Conservation (phyloP, 2,113 vertebrate species). For the Recurvirostra avosetta region DNA sequence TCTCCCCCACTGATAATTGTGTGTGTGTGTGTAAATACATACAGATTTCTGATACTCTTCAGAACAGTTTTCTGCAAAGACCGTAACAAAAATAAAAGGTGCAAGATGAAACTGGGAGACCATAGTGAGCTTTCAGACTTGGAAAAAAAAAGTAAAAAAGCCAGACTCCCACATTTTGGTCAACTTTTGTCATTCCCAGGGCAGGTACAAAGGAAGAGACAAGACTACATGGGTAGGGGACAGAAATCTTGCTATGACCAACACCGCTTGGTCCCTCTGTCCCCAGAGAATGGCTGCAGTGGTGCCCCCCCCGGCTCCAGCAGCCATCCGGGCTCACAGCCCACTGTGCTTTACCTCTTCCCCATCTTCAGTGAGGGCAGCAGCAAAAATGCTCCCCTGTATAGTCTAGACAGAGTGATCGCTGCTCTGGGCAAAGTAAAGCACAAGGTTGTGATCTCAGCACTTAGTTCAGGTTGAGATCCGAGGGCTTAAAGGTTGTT, state of each 20-base stretch:
- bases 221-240: background rate
- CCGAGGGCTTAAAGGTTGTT: accelerated
- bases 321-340: too few relatives aligned
- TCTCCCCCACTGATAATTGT: background rate
- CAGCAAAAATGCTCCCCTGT: background rate
- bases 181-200: background rate
- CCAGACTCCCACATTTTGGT: background rate
- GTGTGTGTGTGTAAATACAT: background rate
- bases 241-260: background rate
- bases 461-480: background rate
- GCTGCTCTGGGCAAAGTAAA: background rate
- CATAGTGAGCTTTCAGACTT: background rate
- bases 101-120: background rate
- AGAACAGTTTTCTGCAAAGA: background rate
- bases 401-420: background rate
- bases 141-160: background rate
- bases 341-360: background rate
- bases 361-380: background rate
- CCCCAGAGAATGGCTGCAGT: background rate
- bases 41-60: background rate
- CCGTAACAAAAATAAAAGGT: background rate
- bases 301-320: background rate
- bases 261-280: background rate
- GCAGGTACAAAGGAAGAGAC: background rate
- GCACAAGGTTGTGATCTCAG: background rate